Conservation (phyloP, 2,888 invertebrate genomes). For the Parthenolecanium corni region DNA sequence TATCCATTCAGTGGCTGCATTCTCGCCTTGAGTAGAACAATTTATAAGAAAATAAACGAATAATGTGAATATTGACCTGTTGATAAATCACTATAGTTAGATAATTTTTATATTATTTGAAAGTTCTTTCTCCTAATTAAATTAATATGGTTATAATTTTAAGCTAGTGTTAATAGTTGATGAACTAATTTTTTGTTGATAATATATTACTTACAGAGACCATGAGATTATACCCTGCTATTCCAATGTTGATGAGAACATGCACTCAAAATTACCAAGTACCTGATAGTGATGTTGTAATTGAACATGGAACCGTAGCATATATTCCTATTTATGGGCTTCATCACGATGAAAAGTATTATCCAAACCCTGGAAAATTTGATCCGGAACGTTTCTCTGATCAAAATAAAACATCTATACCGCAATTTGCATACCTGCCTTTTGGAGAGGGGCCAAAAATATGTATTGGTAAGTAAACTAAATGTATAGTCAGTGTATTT, state of each 20-base stretch:
- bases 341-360: constrained; percentile 28
- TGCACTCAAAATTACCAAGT: constrained; percentile 17
- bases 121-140: no score
- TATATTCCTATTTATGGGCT: constrained; percentile 20
- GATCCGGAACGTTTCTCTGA: constrained; percentile 30
- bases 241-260: constrained; percentile 13
- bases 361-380: constrained; percentile 28
- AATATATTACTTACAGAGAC: constrained; percentile 14
- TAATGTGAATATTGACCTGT: no score
- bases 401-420: constrained; percentile 24
- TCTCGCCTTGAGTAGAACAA: no score
- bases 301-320: constrained; percentile 26
- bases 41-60: no score
- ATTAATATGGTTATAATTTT: no score
- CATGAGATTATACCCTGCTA: constrained; percentile 21
- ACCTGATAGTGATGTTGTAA: constrained; percentile 8
- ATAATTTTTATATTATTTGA: no score
- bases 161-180: no score
- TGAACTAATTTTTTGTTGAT: not conserved
- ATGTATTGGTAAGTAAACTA: constrained; percentile 29
- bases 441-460: constrained; percentile 30
- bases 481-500: no score
- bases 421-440: constrained; percentile 24
- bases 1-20: no score
- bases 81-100: no score